Evolutionary conservation across 2,888 invertebrate genomes (phyloP).

Genomic region (Apamea epomidion): DNA sequence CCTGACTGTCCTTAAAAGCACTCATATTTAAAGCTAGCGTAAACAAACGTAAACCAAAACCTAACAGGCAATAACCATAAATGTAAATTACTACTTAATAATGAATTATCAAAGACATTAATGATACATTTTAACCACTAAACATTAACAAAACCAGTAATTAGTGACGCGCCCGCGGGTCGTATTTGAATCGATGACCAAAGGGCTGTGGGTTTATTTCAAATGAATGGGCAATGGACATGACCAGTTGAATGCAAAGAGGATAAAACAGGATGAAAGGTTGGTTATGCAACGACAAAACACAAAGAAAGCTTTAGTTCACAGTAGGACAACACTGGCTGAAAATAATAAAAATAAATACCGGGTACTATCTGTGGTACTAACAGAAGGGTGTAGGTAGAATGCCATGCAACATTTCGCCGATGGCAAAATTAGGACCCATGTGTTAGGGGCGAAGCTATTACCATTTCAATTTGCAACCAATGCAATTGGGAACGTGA

Average conservation of each 20-base stretch:
- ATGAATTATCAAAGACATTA: slow-evolving; percentile 49
- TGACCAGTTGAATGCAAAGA: slow-evolving; percentile 47
- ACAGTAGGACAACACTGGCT: neutral
- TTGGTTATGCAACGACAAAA: slow-evolving; percentile 4
- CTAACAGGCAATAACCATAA: slow-evolving; percentile 21
- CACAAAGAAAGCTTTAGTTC: slow-evolving; percentile 17
- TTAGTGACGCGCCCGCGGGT: slow-evolving; percentile 43
- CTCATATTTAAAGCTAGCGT: neutral
- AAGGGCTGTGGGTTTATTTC: slow-evolving; percentile 53
- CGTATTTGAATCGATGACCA: slow-evolving; percentile 43
- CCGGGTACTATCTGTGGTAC: no score
- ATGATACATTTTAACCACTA: slow-evolving; percentile 51
- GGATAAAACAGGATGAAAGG: slow-evolving; percentile 52
- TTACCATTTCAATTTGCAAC: slow-evolving; percentile 50
- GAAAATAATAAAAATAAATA: slow-evolving; percentile 17
- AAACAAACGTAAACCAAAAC: slow-evolving; percentile 5
- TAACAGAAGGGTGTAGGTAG: slow-evolving; percentile 16
- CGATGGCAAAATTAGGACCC: slow-evolving; percentile 24
- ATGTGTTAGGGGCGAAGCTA: slow-evolving; percentile 35
- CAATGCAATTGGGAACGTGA: slow-evolving; percentile 28
- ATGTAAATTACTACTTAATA: slow-evolving; percentile 43
- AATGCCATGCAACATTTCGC: slow-evolving; percentile 14
- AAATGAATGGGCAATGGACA: slow-evolving; percentile 55
- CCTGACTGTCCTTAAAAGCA: neutral
- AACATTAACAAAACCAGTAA: slow-evolving; percentile 51